A percentile compares a stretch with the other conserved stretches of the same genome.
These are phyloP conservation scores for Heliconius sara DNA, from an alignment of 2,888 invertebrate genomes.

Conservation along the genomic window DNA sequence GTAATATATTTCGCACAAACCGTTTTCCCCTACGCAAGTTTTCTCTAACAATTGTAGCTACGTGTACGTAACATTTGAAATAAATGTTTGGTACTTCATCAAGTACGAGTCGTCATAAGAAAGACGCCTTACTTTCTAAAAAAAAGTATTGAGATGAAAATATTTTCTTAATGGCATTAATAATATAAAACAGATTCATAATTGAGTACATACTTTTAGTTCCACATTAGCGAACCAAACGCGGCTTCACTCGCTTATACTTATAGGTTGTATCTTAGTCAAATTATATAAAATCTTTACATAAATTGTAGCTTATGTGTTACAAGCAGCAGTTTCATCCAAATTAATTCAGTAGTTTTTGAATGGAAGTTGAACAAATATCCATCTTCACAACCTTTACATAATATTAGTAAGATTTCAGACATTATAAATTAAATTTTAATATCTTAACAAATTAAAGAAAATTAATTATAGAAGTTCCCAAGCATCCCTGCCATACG, in stretches of 20 bases:
- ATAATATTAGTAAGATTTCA: too few species aligned
- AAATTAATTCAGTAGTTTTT: too few species aligned
- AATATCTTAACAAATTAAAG: slow-evolving; percentile 36
- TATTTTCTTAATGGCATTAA: slow-evolving; percentile 26
- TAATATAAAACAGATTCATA: neutral
- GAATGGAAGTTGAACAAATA: too few species aligned
- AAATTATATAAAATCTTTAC: too few species aligned
- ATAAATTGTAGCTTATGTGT: too few species aligned
- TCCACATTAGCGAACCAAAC: too few species aligned
- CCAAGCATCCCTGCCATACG: slow-evolving; percentile 54
- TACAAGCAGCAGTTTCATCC: too few species aligned
- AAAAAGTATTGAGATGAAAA: slow-evolving; percentile 36
- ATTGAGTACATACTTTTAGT: neutral
- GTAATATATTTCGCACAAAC: slow-evolving; percentile 78
- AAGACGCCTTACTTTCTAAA: neutral
- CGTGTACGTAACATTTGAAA: slow-evolving; percentile 66
- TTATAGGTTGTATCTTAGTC: too few species aligned
- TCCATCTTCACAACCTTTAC: too few species aligned
- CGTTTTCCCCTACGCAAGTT: slow-evolving; percentile 73
- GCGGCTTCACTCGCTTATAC: too few species aligned
- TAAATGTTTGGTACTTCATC: slow-evolving; percentile 82
- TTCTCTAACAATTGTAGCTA: slow-evolving; percentile 74
- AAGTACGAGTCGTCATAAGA: slow-evolving; percentile 54
- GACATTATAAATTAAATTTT: neutral
- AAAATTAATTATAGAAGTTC: slow-evolving; percentile 55